A percentile compares a stretch with the other conserved stretches of the same genome.
Evolutionary conservation across 2,113 vertebrate species (phyloP).

Genomic region (Pedetes capensis): DNA sequence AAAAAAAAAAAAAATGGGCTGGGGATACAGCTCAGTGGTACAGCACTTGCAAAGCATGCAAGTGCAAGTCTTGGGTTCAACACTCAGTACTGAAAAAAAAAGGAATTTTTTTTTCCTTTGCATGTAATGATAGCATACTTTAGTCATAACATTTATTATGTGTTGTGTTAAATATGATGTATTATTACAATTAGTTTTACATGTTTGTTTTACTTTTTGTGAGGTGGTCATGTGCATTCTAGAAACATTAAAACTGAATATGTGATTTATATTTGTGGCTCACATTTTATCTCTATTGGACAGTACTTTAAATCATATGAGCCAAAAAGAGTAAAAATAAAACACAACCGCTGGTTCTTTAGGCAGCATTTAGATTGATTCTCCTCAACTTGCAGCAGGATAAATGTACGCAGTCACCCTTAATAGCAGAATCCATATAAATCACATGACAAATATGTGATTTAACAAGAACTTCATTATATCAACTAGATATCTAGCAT

Average conservation of each 20-base stretch:
- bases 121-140: not conserved
- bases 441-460: not conserved
- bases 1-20: too few relatives aligned
- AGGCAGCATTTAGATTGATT: not conserved
- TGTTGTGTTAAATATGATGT: not conserved
- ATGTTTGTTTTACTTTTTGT: not conserved
- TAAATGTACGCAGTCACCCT: not conserved
- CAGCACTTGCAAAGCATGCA: too few relatives aligned
- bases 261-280: not conserved
- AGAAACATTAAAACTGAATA: not conserved
- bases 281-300: not conserved
- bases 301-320: not conserved
- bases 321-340: not conserved
- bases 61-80: too few relatives aligned
- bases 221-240: not conserved
- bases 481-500: not conserved
- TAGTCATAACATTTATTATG: not conserved
- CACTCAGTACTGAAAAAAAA: too few relatives aligned
- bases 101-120: too few relatives aligned
- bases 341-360: not conserved
- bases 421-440: not conserved
- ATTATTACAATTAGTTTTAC: not conserved
- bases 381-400: not conserved
- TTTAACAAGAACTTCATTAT: not conserved
- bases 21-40: too few relatives aligned